phyloP scores from a whole-genome alignment of 92 coral and sea anemone species.

The Chrysogorgia sp. region DNA sequence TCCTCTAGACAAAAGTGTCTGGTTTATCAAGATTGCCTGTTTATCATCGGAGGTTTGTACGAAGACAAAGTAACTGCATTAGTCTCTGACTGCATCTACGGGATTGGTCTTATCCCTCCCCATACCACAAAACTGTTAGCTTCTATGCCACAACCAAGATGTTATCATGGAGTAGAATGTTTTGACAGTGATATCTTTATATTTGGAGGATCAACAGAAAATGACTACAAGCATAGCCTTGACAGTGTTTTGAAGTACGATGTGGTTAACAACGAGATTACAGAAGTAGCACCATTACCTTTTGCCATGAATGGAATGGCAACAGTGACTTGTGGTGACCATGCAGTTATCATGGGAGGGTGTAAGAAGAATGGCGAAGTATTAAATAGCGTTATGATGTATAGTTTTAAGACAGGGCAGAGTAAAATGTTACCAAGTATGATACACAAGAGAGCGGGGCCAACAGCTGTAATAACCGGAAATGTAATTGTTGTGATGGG shows the following conservation, averaged over 20 bases:
- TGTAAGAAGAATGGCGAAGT: background rate
- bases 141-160: constrained; percentile 4
- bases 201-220: constrained; percentile 1
- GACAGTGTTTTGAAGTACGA: constrained; percentile 9
- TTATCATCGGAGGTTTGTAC: constrained; percentile 9
- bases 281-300: background rate
- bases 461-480: constrained; percentile 71
- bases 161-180: background rate
- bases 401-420: constrained; percentile 53
- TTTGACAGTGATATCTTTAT: background rate
- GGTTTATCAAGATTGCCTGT: constrained; percentile 4
- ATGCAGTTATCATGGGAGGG: constrained; percentile 13
- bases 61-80: background rate
- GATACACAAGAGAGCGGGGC: no score
- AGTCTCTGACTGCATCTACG: background rate
- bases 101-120: background rate
- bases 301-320: constrained; percentile 13
- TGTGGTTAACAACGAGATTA: constrained; percentile 1
- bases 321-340: constrained; percentile 7
- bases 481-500: constrained; percentile 72
- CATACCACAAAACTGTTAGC: background rate
- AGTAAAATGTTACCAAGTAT: constrained; percentile 72
- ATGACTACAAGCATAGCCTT: background rate
- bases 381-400: constrained; percentile 6
- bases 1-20: no score